A percentile compares a stretch with the other conserved stretches of the same genome.
phyloP scores from a whole-genome alignment of 1,140 invertebrate species.

The Penaeus japonicus region DNA sequence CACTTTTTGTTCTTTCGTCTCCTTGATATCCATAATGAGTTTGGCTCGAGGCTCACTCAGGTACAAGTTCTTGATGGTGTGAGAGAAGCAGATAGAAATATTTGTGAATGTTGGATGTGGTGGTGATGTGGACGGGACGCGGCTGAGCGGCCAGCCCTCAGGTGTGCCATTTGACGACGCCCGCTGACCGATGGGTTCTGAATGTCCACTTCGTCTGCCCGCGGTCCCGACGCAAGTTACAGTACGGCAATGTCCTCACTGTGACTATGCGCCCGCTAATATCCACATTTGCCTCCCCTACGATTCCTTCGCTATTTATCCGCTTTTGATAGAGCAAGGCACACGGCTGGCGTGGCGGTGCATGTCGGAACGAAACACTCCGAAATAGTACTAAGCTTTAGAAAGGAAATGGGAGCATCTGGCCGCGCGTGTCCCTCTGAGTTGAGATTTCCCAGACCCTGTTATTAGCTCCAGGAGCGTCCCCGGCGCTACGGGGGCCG shows the following conservation, averaged over 20 bases:
- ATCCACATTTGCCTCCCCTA: too few species aligned
- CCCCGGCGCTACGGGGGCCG: not conserved
- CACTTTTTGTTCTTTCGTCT: too few species aligned
- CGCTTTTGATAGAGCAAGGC: not conserved
- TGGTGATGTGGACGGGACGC: conserved; percentile 25
- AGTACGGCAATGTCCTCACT: too few species aligned
- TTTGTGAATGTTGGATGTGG: conserved; percentile 22
- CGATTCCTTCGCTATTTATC: too few species aligned
- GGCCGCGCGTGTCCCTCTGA: conserved; percentile 31
- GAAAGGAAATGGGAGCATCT: not conserved
- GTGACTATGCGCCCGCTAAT: too few species aligned
- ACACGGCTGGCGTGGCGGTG: not conserved
- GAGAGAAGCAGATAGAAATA: conserved; percentile 2
- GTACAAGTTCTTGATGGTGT: not conserved
- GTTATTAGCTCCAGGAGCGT: conserved; percentile 33
- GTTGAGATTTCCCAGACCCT: conserved; percentile 53
- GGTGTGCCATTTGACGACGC: conserved; percentile 47
- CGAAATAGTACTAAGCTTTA: not conserved
- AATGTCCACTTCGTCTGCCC: not conserved
- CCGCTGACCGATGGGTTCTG: conserved; percentile 20
- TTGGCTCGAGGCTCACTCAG: too few species aligned
- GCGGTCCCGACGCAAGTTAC: too few species aligned
- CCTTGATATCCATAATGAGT: too few species aligned
- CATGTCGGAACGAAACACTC: not conserved
- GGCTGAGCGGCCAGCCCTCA: conserved; percentile 21